Evolutionary conservation across 2,113 vertebrate species (phyloP).

Genomic region (Microcebus lehilahytsara): DNA sequence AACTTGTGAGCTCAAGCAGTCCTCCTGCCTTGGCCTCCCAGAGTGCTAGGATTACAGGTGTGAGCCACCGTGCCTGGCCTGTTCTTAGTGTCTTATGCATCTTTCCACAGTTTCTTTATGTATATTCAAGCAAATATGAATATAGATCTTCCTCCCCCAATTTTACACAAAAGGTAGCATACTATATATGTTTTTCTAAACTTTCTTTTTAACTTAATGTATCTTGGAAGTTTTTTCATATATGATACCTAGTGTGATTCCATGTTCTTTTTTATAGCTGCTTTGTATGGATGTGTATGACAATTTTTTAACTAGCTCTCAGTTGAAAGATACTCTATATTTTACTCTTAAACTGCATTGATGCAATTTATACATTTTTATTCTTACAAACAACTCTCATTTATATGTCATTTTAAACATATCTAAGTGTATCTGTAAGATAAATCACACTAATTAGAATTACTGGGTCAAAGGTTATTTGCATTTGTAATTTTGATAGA

Average conservation of each 20-base stretch:
- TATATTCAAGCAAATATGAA: not conserved
- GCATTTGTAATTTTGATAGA: constrained; percentile 36
- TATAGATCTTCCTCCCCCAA: not conserved
- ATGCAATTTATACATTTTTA: not conserved
- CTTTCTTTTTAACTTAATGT: not conserved
- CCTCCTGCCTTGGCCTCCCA: too few relatives aligned
- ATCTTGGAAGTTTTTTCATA: not conserved
- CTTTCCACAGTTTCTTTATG: not conserved
- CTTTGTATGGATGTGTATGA: not conserved
- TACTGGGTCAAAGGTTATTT: constrained; percentile 17
- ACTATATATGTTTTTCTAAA: not conserved
- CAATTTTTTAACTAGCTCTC: not conserved
- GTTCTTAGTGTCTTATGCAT: not conserved
- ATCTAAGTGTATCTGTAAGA: not conserved
- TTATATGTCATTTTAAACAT: not conserved
- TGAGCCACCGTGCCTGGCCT: too few relatives aligned
- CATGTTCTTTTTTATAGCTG: not conserved
- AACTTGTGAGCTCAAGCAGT: too few relatives aligned
- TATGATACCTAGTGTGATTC: not conserved
- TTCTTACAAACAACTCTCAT: not conserved
- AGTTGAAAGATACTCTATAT: not conserved
- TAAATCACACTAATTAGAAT: constrained; percentile 5
- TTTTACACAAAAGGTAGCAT: not conserved
- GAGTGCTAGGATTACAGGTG: too few relatives aligned
- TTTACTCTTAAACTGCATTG: not conserved